A percentile compares a stretch with the other conserved stretches of the same genome.
phyloP scores from a whole-genome alignment of 2,888 invertebrate species.

The Andrena haemorrhoa region DNA sequence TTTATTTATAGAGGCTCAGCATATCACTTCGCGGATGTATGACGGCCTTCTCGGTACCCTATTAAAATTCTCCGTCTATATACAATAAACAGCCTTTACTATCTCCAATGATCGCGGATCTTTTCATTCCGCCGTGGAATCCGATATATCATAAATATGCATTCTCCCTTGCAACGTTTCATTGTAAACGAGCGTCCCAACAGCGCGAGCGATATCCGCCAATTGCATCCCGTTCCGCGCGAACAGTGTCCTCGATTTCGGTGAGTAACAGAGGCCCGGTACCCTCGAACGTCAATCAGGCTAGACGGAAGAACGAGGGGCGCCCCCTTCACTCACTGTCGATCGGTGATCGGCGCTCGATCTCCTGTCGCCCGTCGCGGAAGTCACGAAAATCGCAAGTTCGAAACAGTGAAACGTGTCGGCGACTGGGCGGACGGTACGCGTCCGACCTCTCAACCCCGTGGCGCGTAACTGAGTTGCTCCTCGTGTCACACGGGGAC shows the following conservation, averaged over 20 bases:
- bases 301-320: background rate
- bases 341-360: too few species aligned
- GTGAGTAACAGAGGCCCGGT: slow-evolving; percentile 2
- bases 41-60: slow-evolving; percentile 4
- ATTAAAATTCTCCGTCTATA: background rate
- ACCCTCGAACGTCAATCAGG: slow-evolving; percentile 22
- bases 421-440: slow-evolving; percentile 36
- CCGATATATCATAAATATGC: too few species aligned
- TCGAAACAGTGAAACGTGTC: background rate
- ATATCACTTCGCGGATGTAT: slow-evolving; percentile 37
- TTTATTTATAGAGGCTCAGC: slow-evolving; percentile 59
- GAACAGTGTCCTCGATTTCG: background rate
- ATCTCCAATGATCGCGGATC: too few species aligned
- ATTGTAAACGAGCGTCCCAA: too few species aligned
- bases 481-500: slow-evolving; percentile 74
- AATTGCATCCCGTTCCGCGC: background rate
- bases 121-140: too few species aligned
- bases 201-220: background rate
- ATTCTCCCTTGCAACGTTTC: too few species aligned
- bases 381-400: background rate
- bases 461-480: slow-evolving; percentile 78
- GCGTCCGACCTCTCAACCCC: slow-evolving; percentile 79
- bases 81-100: too few species aligned
- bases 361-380: background rate
- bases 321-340: too few species aligned